phyloP scores from a whole-genome alignment of 2,113 vertebrate genomes.

The Chitala chitala region DNA sequence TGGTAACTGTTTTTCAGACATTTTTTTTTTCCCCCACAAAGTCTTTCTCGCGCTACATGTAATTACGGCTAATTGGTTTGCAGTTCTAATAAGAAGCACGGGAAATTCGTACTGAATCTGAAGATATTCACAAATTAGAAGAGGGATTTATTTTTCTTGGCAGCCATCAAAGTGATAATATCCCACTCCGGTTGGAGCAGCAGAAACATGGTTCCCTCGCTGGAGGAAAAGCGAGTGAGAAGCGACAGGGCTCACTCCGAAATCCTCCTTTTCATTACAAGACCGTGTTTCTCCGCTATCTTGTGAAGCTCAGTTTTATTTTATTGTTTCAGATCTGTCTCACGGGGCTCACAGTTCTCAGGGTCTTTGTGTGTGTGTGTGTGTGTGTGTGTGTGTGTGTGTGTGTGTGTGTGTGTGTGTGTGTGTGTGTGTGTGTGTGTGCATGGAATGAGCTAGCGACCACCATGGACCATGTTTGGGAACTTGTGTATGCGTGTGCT shows the following conservation, averaged over 20 bases:
- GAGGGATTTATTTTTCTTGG: conserved; percentile 42
- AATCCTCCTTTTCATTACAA: conserved; percentile 41
- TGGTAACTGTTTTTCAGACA: conserved; percentile 26
- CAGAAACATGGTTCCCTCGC: conserved; percentile 39
- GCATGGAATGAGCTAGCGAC: no score
- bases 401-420: background rate
- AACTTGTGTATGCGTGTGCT: background rate
- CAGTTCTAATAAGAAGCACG: conserved; percentile 35
- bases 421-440: no score
- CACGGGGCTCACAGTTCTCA: conserved; percentile 37
- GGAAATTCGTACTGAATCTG: conserved; percentile 39
- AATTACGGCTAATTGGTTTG: conserved; percentile 48
- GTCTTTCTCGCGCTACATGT: conserved; percentile 35
- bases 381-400: conserved; percentile 9
- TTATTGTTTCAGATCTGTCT: conserved; percentile 44
- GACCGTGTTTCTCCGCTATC: conserved; percentile 38
- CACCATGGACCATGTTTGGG: no score
- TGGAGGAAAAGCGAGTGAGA: background rate
- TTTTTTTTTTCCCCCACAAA: conserved; percentile 26
- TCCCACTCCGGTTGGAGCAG: conserved; percentile 40
- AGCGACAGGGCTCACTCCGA: conserved; percentile 27
- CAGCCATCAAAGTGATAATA: conserved; percentile 46
- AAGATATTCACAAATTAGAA: conserved; percentile 42
- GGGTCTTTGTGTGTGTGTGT: conserved; percentile 40
- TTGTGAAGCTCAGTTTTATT: conserved; percentile 48